Evolutionary conservation across 2,113 vertebrate genomes (phyloP).

Genomic region (Phrynosoma blainvillii): DNA sequence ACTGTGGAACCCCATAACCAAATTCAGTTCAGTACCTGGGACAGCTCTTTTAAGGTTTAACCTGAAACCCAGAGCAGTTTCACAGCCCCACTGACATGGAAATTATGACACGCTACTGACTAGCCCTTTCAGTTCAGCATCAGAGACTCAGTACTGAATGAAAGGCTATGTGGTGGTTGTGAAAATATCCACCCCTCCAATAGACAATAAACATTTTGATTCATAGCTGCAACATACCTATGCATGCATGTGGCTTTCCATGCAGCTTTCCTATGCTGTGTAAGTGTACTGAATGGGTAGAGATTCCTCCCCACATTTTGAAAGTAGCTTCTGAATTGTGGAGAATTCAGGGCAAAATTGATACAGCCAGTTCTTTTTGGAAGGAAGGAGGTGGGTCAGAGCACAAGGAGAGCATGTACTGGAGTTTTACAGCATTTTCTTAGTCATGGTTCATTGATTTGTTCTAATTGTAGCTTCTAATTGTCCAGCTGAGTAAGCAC

Average conservation of each 20-base stretch:
- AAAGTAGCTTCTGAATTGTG: not conserved
- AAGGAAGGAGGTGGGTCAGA: not conserved
- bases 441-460: not conserved
- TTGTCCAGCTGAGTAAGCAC: not conserved
- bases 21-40: no score
- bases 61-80: no score
- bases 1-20: no score
- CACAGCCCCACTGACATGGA: no score
- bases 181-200: not conserved
- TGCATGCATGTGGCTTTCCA: no score
- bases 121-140: not conserved
- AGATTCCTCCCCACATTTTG: not conserved
- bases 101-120: no score
- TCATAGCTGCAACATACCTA: not conserved
- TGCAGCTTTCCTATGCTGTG: not conserved
- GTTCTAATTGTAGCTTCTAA: not conserved
- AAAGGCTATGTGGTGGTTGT: not conserved
- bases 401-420: not conserved
- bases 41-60: no score
- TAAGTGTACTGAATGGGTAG: not conserved
- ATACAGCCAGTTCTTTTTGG: not conserved
- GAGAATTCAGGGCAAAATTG: not conserved
- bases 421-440: not conserved
- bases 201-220: not conserved
- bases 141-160: not conserved